phyloP scores from a whole-genome alignment of 1,140 invertebrate genomes.

The Lucilia cuprina region DNA sequence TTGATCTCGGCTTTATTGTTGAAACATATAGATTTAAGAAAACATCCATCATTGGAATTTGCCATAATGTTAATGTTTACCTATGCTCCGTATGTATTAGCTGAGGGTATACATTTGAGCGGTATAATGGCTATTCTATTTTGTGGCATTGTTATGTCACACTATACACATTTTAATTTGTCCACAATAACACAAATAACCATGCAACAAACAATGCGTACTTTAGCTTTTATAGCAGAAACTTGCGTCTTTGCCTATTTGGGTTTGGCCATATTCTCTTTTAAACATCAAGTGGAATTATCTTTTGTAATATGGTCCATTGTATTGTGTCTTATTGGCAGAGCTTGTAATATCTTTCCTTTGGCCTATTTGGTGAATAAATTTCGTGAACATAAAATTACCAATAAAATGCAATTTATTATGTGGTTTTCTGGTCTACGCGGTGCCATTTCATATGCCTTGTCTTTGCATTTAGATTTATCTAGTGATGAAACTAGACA shows the following conservation, averaged over 20 bases:
- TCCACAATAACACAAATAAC: constrained; percentile 99
- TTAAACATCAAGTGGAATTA: constrained; percentile 83
- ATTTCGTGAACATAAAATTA: constrained; percentile 97
- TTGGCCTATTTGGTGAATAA: constrained; percentile 91
- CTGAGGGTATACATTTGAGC: constrained; percentile 81
- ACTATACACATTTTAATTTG: constrained; percentile 98
- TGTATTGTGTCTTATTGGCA: constrained; percentile 87
- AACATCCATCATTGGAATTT: constrained; percentile 98
- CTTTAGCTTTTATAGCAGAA: constrained; percentile 96
- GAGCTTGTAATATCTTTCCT: constrained; percentile 97
- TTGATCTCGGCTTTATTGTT: constrained; percentile 91
- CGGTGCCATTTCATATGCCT: constrained; percentile 97
- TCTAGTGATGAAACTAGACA: constrained; percentile 87
- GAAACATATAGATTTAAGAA: constrained; percentile 95
- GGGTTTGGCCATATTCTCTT: constrained; percentile 96
- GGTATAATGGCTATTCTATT: constrained; percentile 99
- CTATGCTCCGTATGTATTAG: constrained; percentile 96
- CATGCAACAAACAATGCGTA: constrained; percentile 98
- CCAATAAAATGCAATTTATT: constrained; percentile 98
- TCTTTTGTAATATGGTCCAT: constrained; percentile 93
- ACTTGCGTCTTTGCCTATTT: constrained; percentile 99
- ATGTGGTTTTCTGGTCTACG: constrained; percentile 99
- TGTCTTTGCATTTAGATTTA: constrained; percentile 95
- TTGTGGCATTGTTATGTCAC: constrained; percentile 99
- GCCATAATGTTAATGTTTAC: constrained; percentile 98